Percentiles rank a stretch among this genome's conserved stretches.
These are phyloP conservation scores for Brienomyrus brachyistius DNA, from an alignment of 2,113 vertebrate genomes.

Conservation along the genomic window DNA sequence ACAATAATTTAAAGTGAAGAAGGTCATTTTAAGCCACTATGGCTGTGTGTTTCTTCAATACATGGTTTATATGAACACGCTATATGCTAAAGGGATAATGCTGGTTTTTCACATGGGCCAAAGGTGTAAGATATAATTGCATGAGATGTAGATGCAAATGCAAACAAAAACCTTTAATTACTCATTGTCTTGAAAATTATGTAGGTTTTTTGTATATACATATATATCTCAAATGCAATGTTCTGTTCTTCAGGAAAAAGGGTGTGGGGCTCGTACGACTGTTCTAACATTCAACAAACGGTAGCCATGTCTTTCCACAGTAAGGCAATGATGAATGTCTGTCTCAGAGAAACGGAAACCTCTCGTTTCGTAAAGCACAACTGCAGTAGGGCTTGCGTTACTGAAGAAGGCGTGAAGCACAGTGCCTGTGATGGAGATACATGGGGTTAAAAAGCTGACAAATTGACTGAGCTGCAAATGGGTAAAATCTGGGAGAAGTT, in stretches of 20 bases:
- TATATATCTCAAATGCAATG: neutral
- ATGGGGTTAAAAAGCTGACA: neutral
- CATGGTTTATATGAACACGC: neutral
- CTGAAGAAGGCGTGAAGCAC: neutral
- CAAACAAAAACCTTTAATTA: slow-evolving; percentile 12
- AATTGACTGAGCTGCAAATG: neutral
- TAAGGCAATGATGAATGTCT: neutral
- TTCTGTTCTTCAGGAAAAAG: neutral
- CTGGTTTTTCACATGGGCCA: slow-evolving; percentile 4
- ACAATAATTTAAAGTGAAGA: slow-evolving; percentile 4
- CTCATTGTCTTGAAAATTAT: slow-evolving; percentile 11
- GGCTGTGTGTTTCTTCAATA: neutral
- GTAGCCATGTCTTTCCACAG: neutral
- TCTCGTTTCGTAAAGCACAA: slow-evolving; percentile 15
- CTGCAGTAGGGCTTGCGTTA: neutral
- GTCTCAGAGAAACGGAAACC: neutral
- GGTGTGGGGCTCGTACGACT: neutral
- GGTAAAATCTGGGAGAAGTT: neutral
- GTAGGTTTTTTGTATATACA: neutral
- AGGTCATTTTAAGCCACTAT: neutral
- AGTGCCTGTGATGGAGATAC: neutral
- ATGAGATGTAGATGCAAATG: slow-evolving; percentile 1
- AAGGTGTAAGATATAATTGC: slow-evolving; percentile 5
- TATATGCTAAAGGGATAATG: neutral
- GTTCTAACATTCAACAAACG: neutral